Evolutionary conservation across 2,797 vertebrate species (phyloP).

Genomic region (Amblyopsis hoosieri): DNA sequence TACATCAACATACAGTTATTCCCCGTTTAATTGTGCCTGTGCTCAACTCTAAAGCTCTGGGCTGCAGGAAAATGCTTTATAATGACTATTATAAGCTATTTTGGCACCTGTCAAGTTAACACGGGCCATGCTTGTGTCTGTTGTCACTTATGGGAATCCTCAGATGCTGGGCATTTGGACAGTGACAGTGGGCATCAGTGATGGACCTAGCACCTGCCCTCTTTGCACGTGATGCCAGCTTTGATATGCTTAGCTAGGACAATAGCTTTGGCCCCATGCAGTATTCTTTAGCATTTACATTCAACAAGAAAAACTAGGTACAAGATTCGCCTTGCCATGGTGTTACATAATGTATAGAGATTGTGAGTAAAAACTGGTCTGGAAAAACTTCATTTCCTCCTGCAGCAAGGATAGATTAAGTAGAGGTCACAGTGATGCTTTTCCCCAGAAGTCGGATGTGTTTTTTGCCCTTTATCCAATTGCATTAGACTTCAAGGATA

Average conservation of each 20-base stretch:
- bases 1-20: constrained; percentile 4
- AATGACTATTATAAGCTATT: neutral
- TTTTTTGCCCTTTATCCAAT: neutral
- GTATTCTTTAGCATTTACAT: neutral
- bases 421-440: neutral
- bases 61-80: neutral
- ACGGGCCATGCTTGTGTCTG: constrained; percentile 6
- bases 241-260: neutral
- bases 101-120: neutral
- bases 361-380: neutral
- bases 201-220: constrained; percentile 28
- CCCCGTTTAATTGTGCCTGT: constrained; percentile 1
- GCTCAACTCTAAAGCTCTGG: constrained; percentile 3
- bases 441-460: neutral
- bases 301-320: constrained; percentile 1
- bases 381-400: neutral
- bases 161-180: constrained; percentile 22
- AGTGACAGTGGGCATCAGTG: constrained; percentile 18
- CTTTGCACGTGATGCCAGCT: constrained; percentile 3
- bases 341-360: neutral
- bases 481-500: neutral
- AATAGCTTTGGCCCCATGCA: neutral
- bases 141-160: constrained; percentile 27
- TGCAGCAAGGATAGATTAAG: neutral
- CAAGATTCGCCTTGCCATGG: neutral